phyloP scores from a whole-genome alignment of 2,113 vertebrate species.

The Rynchops niger region DNA sequence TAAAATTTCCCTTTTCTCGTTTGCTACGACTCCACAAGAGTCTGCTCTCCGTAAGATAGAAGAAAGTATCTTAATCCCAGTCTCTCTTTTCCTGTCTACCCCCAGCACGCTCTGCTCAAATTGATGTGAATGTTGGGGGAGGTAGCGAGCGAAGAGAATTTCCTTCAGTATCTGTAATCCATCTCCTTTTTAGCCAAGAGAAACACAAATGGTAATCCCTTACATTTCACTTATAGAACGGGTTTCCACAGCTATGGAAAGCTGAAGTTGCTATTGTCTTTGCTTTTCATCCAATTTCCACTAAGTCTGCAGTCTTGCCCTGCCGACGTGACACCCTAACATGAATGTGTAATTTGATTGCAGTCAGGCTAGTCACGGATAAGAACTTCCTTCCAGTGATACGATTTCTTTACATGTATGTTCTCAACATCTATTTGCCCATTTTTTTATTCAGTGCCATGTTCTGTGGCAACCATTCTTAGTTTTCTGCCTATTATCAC shows the following conservation, averaged over 20 bases:
- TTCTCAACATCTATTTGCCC: constrained; percentile 12
- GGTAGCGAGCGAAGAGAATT: background rate
- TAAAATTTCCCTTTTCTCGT: constrained; percentile 20
- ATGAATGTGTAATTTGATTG: constrained; percentile 7
- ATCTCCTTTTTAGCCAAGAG: constrained; percentile 5
- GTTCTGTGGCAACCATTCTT: constrained; percentile 20
- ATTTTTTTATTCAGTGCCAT: constrained; percentile 27
- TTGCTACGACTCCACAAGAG: background rate
- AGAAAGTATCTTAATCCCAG: background rate
- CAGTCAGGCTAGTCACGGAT: background rate
- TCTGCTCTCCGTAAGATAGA: background rate
- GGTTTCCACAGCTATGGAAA: constrained; percentile 9
- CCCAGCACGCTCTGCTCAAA: background rate
- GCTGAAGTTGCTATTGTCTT: background rate
- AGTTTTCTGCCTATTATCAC: constrained; percentile 41
- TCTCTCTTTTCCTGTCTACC: background rate
- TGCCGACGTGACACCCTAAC: background rate
- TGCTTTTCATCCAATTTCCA: constrained; percentile 32
- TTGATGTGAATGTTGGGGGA: background rate
- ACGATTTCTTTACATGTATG: background rate
- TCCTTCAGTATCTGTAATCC: background rate
- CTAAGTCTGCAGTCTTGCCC: background rate
- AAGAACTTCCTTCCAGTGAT: background rate
- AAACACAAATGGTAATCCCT: constrained; percentile 38
- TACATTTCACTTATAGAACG: background rate